Evolutionary conservation across 2,888 invertebrate species (phyloP).

Genomic region (Pycnomerus fuliginosus): DNA sequence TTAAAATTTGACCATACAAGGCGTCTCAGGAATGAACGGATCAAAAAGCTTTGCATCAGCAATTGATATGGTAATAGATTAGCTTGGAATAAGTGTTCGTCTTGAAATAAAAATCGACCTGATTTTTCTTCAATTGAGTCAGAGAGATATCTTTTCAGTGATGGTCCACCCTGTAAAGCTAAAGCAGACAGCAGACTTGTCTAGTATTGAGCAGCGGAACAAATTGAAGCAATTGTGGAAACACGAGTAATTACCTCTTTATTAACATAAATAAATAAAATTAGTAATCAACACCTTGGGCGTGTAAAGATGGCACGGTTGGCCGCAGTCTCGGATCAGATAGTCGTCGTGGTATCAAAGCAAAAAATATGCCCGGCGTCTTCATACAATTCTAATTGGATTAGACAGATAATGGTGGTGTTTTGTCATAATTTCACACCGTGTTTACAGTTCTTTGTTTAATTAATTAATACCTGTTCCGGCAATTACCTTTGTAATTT

Average conservation of each 20-base stretch:
- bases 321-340: conserved; percentile 33
- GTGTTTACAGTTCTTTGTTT: conserved; percentile 49
- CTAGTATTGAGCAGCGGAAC: no score
- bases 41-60: no score
- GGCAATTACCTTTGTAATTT: conserved; percentile 45
- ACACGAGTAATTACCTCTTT: conserved; percentile 30
- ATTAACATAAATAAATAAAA: conserved; percentile 42
- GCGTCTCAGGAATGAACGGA: no score
- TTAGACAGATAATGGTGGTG: conserved; percentile 42
- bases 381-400: conserved; percentile 35
- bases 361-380: conserved; percentile 5
- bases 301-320: conserved; percentile 34
- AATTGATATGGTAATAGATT: no score
- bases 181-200: no score
- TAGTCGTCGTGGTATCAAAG: conserved; percentile 15
- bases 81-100: no score
- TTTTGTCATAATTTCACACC: conserved; percentile 49
- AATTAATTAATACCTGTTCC: conserved; percentile 51
- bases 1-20: no score
- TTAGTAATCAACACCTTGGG: conserved; percentile 37
- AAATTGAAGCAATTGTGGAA: conserved; percentile 38
- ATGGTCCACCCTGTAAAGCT: no score
- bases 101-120: no score
- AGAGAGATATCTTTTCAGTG: no score
- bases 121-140: no score